Evolutionary conservation across 2,113 vertebrate genomes (phyloP), one percentile per base, ranked within the genome.

Genomic region (Paraplagusia blochii): DNA sequence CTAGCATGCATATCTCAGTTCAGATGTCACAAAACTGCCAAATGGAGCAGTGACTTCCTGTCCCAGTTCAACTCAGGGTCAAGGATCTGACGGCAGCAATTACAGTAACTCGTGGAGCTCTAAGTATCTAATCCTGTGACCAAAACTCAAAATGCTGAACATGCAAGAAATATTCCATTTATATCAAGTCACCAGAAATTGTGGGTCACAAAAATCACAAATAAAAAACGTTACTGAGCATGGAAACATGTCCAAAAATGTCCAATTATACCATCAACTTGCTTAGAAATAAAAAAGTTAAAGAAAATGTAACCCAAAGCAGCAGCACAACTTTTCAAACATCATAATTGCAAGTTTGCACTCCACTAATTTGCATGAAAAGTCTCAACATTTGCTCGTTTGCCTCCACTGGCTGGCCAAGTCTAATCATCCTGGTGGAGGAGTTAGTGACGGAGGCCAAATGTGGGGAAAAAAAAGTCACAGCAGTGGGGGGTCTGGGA

Each of bases 361-460:
- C 36, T 46, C 59, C 59, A 63, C 22, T 80, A 58, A 67, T 50
- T 72, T 44, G 66, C 60, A 78, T 62, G 19, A 76, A 71, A 63
- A 33, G 63, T 51, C 59, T 19, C 70, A 57, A 56, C 48, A 49
- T 71, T 61, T 56, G 29, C n/a, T 56, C 45, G 5, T 61, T 66
- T 63, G 64, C 68, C 65, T 61, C 22, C 62, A 44, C 53, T 51
- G 58, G 47, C 54, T 58, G 58, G 59, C 4, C 1, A 60, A 73
- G 60, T 39, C 71, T 88, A 82, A 82, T 88, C 83, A 86, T 45
- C 52, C 17, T 1, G 46, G 61, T 45, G 60, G 55, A 62, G 75
- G 66, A 58, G 76, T 65, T 16, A 34, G 53, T 63, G 73, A 69
- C 69, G 73, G 63, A 67, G 68, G 60, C 58, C 62, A 47, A 34